phyloP scores from a whole-genome alignment of 2,797 vertebrate species.

The Sebastes goodei region DNA sequence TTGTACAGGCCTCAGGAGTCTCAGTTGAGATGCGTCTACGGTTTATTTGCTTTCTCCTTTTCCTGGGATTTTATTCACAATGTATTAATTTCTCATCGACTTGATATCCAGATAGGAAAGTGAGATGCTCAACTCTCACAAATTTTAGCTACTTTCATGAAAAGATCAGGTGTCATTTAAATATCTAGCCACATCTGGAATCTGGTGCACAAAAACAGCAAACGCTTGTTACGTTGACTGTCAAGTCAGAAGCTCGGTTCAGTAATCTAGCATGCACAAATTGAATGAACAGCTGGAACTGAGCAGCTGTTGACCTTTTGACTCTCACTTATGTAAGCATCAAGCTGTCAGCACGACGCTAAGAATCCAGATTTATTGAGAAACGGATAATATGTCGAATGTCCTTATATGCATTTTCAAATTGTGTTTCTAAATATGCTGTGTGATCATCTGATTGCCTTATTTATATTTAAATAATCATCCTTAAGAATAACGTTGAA shows the following conservation, averaged over 20 bases:
- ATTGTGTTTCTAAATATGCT: conserved; percentile 8
- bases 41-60: background rate
- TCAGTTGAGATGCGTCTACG: background rate
- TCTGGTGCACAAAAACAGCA: background rate
- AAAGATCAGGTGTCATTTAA: background rate
- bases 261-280: conserved; percentile 9
- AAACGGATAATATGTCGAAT: background rate
- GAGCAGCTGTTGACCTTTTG: conserved; percentile 27
- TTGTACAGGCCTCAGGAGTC: too few species aligned
- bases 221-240: background rate
- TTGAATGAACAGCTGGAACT: conserved; percentile 38
- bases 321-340: conserved; percentile 23
- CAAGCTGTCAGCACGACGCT: background rate
- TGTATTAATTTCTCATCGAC: background rate
- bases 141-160: background rate
- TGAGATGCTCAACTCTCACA: background rate
- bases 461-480: background rate
- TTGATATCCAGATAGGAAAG: background rate
- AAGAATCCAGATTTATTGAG: conserved; percentile 13
- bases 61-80: background rate
- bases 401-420: background rate
- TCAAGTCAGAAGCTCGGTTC: background rate
- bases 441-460: background rate
- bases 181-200: background rate
- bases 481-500: background rate